phyloP scores from a whole-genome alignment of 1,140 invertebrate genomes.

The Cataglyphis hispanica region DNA sequence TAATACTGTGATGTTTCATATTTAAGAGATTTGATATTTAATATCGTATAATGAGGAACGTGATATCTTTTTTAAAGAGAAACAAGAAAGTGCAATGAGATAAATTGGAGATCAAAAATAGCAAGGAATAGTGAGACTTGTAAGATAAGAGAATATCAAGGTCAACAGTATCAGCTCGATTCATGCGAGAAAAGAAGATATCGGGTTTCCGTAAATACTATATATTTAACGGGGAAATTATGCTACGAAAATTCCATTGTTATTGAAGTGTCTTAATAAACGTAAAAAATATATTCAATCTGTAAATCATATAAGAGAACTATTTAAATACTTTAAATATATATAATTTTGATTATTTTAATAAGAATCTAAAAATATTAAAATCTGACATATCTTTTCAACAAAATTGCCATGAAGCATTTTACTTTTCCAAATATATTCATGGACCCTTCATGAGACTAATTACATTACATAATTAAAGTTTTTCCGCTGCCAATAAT shows the following conservation, averaged over 20 bases:
- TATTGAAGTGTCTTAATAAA: too few species aligned
- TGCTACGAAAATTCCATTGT: too few species aligned
- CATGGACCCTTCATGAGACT: not conserved
- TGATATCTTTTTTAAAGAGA: not conserved
- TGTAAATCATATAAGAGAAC: too few species aligned
- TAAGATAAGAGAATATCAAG: conserved; percentile 45
- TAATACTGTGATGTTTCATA: not conserved
- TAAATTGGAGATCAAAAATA: conserved; percentile 7
- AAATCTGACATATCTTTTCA: not conserved
- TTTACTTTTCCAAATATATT: not conserved
- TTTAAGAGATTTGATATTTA: not conserved
- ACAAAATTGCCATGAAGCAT: not conserved
- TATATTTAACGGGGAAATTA: not conserved
- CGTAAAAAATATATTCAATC: too few species aligned
- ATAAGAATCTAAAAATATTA: not conserved
- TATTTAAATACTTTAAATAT: too few species aligned
- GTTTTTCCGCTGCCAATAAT: not conserved
- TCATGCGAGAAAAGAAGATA: conserved; percentile 12
- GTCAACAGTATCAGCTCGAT: conserved; percentile 16
- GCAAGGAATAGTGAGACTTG: not conserved
- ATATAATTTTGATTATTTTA: not conserved
- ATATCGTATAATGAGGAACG: not conserved
- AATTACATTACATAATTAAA: not conserved
- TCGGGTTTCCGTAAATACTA: conserved; percentile 25
- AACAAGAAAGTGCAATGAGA: not conserved